A percentile compares a stretch with the other conserved stretches of the same genome.
Conservation (phyloP, 2,888 invertebrate species). For the Perizoma affinitatum region DNA sequence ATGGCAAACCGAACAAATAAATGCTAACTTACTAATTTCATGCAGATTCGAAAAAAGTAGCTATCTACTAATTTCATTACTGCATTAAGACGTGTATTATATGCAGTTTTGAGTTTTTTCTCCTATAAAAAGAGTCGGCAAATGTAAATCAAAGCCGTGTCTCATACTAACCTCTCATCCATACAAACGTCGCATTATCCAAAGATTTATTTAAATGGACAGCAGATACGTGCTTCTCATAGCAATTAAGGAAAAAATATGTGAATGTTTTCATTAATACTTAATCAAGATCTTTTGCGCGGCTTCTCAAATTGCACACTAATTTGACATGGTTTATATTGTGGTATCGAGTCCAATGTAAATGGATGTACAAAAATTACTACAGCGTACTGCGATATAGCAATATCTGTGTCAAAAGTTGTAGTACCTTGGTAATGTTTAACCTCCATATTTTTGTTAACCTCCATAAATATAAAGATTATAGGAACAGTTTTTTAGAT, state of each 20-base stretch:
- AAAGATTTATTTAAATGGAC: constrained; percentile 59
- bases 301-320: constrained; percentile 43
- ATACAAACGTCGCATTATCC: constrained; percentile 54
- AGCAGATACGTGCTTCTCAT: constrained; percentile 44
- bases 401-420: background rate
- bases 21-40: no score
- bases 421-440: no score
- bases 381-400: background rate
- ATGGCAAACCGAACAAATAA: no score
- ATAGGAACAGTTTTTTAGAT: no score
- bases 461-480: no score
- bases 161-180: constrained; percentile 43
- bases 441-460: no score
- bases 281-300: constrained; percentile 45
- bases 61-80: no score
- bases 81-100: no score
- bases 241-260: constrained; percentile 51
- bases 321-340: constrained; percentile 44
- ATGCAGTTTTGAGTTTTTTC: background rate
- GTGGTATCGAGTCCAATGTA: constrained; percentile 23
- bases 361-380: constrained; percentile 20
- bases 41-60: no score
- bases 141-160: constrained; percentile 39
- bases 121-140: constrained; percentile 7
- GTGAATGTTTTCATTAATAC: constrained; percentile 59